phyloP scores from a whole-genome alignment of 2,888 invertebrate genomes.

The Drosophila nr. fundita region DNA sequence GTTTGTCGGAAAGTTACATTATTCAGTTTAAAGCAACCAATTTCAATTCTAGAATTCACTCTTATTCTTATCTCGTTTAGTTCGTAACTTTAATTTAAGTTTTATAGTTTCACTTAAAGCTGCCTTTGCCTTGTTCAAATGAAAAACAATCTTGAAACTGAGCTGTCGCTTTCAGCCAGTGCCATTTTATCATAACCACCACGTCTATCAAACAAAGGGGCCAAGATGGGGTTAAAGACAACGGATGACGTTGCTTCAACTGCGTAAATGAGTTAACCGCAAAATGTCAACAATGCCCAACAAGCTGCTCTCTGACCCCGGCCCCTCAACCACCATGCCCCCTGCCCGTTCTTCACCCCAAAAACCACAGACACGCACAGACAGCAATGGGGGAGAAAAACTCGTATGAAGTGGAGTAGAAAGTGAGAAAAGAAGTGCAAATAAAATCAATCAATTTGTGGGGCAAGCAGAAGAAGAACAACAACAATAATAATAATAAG shows the following conservation, averaged over 20 bases:
- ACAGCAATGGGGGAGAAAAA: conserved; percentile 7
- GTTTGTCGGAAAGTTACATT: too few species aligned
- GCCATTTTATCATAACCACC: conserved; percentile 44
- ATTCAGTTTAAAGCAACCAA: too few species aligned
- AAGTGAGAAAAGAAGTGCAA: conserved; percentile 58
- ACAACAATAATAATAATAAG: background rate
- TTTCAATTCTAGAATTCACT: too few species aligned
- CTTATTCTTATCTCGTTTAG: too few species aligned
- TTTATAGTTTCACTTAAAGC: background rate
- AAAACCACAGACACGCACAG: conserved; percentile 57
- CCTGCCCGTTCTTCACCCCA: conserved; percentile 9
- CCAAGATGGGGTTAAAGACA: conserved; percentile 30
- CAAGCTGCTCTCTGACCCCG: conserved; percentile 5
- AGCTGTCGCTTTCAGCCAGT: conserved; percentile 38
- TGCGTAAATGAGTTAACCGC: conserved; percentile 75
- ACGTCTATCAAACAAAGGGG: conserved; percentile 33
- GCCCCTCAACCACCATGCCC: background rate
- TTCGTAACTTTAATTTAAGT: too few species aligned
- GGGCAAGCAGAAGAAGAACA: conserved; percentile 43
- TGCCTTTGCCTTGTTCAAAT: background rate
- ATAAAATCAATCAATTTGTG: conserved; percentile 81
- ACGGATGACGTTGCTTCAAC: conserved; percentile 43
- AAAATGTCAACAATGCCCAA: conserved; percentile 69
- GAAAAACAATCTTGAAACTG: conserved; percentile 5
- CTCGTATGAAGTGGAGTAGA: background rate